Percentiles rank a stretch among this genome's conserved stretches.
Evolutionary conservation across 2,113 vertebrate genomes (phyloP).

Genomic region (Phylloscopus trochiloides): DNA sequence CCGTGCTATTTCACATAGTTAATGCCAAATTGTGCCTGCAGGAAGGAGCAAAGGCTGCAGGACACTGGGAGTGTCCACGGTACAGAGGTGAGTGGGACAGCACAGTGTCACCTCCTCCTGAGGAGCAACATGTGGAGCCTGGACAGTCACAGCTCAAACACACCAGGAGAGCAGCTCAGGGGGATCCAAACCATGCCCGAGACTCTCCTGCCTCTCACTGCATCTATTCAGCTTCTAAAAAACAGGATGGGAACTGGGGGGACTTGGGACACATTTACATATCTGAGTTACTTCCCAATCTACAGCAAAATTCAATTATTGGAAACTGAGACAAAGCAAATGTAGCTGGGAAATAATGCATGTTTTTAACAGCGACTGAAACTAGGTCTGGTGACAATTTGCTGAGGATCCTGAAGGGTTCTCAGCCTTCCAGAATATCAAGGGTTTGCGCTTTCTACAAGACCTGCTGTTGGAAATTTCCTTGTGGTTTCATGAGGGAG

Average conservation of each 20-base stretch:
- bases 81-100: not conserved
- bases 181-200: not conserved
- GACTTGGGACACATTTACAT: not conserved
- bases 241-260: not conserved
- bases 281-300: not conserved
- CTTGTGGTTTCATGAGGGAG: not conserved
- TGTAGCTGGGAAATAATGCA: not conserved
- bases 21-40: not conserved
- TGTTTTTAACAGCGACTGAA: fast-evolving
- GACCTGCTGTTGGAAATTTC: not conserved
- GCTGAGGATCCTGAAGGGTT: not conserved
- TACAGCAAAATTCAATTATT: not conserved
- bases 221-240: not conserved
- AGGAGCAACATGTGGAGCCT: not conserved
- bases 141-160: not conserved
- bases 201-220: fast-evolving
- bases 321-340: not conserved
- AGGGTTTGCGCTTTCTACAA: not conserved
- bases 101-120: not conserved
- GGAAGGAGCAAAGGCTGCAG: not conserved
- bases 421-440: not conserved
- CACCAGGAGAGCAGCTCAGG: not conserved
- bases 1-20: fast-evolving
- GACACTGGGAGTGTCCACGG: not conserved
- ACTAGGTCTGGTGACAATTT: not conserved